Evolutionary conservation across 2,797 vertebrate genomes (phyloP).

Genomic region (Pseudomugil tenellus): DNA sequence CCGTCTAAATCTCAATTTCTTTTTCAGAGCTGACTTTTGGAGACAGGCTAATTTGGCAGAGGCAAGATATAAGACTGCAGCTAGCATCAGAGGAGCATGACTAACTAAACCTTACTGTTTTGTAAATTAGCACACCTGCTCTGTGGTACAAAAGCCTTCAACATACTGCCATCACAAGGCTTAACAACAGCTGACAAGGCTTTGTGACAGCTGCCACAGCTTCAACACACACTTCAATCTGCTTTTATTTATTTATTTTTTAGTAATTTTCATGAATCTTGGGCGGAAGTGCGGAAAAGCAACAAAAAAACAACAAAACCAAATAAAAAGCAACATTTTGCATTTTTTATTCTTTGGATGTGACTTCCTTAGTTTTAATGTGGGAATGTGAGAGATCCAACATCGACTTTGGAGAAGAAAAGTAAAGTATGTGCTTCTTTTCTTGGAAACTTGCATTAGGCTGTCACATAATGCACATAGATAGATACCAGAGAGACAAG

Average conservation of each 20-base stretch:
- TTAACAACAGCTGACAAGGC: constrained; percentile 67
- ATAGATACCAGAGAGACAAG: constrained; percentile 59
- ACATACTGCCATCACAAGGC: constrained; percentile 49
- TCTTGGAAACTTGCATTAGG: constrained; percentile 39
- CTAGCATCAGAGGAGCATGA: constrained; percentile 35
- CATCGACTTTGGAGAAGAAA: constrained; percentile 25
- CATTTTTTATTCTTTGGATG: constrained; percentile 44
- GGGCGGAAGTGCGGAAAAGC: constrained; percentile 25
- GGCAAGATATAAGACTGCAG: constrained; percentile 33
- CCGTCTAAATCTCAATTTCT: neutral
- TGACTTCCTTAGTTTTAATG: constrained; percentile 57
- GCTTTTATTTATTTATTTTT: constrained; percentile 26
- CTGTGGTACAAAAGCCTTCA: constrained; percentile 38
- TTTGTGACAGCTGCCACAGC: constrained; percentile 60
- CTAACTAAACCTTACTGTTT: constrained; percentile 52
- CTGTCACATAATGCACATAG: constrained; percentile 50
- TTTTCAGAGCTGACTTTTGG: constrained; percentile 29
- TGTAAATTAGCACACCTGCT: constrained; percentile 73
- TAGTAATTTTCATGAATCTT: no score
- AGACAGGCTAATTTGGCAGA: constrained; percentile 31
- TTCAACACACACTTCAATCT: constrained; percentile 51
- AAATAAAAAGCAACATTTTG: constrained; percentile 23
- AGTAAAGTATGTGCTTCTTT: constrained; percentile 24
- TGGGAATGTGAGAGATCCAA: constrained; percentile 25
- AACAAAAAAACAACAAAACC: neutral